Evolutionary conservation across 2,113 vertebrate species (phyloP), one percentile per base, ranked within the genome.

Genomic region (Nanorana parkeri): DNA sequence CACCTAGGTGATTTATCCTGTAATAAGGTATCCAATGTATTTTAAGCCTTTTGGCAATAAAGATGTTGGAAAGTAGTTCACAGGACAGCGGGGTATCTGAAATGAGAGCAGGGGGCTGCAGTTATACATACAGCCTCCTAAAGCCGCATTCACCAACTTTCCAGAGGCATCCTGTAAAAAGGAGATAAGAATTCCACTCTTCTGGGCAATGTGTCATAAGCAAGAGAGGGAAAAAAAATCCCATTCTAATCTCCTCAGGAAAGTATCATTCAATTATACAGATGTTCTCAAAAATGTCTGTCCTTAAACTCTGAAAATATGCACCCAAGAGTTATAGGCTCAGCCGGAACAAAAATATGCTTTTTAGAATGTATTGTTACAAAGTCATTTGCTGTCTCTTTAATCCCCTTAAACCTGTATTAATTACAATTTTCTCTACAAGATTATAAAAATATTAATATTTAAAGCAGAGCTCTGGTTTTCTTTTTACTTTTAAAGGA

Each of bases 191-290:
- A 79, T 19, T 85, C 86, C 69, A 63, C 65, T 87, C 81, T 89
- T 88, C 78, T 63, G 64, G 85, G 85, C 73, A 21, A 72, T 32
- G 83, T 83, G 55, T 89, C 41, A 74, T 78, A 86, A 86, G 58
- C 85, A 78, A 85, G 19, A 56, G 83, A 26, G n/a, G n/a, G n/a
- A 71, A 24, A 82, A 80, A 87, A 81, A 84, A 85, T 80, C 74
- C 75, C 84, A 75, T 66, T 82, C 36, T 84, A 67, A 85, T 87
- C 75, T 77, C 24, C 56, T 68, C 67, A 52, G 85, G 81, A 56
- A 88, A 85, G 60, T 81, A 67, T 26, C 83, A 84, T 85, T 86
- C 85, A 85, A 61, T 88, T 90, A 86, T 80, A 19, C 54, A 66
- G 24, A n/a, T 78, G 60, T 54, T 20, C 47, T 67, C 36, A 47